Evolutionary conservation across 2,113 vertebrate species (phyloP).

Genomic region (Colistium nudipinnis): DNA sequence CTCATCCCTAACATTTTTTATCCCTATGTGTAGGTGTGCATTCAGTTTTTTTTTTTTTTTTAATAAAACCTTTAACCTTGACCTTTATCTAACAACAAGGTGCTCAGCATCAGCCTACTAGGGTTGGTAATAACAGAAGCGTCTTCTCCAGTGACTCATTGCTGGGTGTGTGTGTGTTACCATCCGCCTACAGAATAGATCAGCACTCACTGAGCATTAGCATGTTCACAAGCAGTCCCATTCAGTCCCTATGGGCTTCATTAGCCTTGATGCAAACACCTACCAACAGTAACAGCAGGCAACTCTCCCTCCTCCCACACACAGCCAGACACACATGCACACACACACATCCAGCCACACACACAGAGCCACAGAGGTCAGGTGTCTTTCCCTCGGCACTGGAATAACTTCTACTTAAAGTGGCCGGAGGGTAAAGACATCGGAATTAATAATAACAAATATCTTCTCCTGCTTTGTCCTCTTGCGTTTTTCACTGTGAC

Average conservation of each 20-base stretch:
- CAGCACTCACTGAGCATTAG: slow-evolving; percentile 41
- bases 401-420: slow-evolving; percentile 11
- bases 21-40: too few relatives aligned
- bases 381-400: slow-evolving; percentile 17
- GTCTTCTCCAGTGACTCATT: not conserved
- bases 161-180: not conserved
- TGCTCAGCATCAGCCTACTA: not conserved
- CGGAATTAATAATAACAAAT: slow-evolving; percentile 31
- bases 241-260: slow-evolving; percentile 69
- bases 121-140: slow-evolving; percentile 15
- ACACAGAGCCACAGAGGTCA: slow-evolving; percentile 27
- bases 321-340: slow-evolving; percentile 13
- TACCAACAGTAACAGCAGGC: slow-evolving; percentile 44
- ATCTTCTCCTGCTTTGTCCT: slow-evolving; percentile 7
- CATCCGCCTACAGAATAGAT: slow-evolving; percentile 50
- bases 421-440: slow-evolving; percentile 21
- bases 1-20: too few relatives aligned
- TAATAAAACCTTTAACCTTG: too few relatives aligned
- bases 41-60: too few relatives aligned
- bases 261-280: slow-evolving; percentile 69
- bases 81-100: too few relatives aligned
- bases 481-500: slow-evolving; percentile 24
- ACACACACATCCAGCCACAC: not conserved
- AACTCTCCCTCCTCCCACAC: slow-evolving; percentile 18
- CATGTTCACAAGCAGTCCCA: slow-evolving; percentile 58